Conservation (phyloP, 1,140 invertebrate genomes). For the Drosophila chauvacae region DNA sequence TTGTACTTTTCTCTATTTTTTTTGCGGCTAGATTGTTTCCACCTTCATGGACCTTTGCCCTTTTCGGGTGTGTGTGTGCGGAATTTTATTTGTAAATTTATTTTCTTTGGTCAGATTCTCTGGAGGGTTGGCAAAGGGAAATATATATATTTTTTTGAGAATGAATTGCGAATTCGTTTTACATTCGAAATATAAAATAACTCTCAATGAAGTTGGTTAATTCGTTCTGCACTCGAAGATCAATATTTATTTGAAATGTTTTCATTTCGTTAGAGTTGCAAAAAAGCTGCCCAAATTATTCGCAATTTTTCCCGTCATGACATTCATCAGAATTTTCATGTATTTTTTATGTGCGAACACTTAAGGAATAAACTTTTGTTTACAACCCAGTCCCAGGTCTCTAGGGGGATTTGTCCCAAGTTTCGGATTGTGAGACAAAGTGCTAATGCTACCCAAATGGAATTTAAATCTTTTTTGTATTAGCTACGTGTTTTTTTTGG, state of each 20-base stretch:
- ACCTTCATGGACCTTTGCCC: constrained; percentile 34
- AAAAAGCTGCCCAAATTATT: constrained; percentile 19
- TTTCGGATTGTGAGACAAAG: constrained; percentile 56
- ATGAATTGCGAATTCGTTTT: constrained; percentile 46
- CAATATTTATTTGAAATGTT: constrained; percentile 37
- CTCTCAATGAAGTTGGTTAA: constrained; percentile 22
- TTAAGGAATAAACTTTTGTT: constrained; percentile 65
- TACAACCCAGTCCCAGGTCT: constrained; percentile 38
- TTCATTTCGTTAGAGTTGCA: constrained; percentile 18
- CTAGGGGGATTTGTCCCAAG: constrained; percentile 41
- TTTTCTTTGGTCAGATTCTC: constrained; percentile 46
- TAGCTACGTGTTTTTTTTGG: constrained; percentile 44
- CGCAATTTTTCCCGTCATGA: not conserved
- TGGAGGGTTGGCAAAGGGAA: constrained; percentile 22
- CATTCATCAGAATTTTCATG: constrained; percentile 37
- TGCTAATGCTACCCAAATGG: constrained; percentile 68
- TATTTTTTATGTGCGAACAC: constrained; percentile 66
- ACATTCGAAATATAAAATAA: constrained; percentile 28
- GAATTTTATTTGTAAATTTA: constrained; percentile 75
- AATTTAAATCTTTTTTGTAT: constrained; percentile 77
- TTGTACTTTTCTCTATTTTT: constrained; percentile 25
- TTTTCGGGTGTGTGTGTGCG: constrained; percentile 9
- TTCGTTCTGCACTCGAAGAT: constrained; percentile 9
- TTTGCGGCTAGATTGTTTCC: constrained; percentile 42
- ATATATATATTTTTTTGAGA: not conserved